Base-by-base conservation (phyloP, 92 coral and sea anemone species). In the Epizoanthus fatuus region DNA sequence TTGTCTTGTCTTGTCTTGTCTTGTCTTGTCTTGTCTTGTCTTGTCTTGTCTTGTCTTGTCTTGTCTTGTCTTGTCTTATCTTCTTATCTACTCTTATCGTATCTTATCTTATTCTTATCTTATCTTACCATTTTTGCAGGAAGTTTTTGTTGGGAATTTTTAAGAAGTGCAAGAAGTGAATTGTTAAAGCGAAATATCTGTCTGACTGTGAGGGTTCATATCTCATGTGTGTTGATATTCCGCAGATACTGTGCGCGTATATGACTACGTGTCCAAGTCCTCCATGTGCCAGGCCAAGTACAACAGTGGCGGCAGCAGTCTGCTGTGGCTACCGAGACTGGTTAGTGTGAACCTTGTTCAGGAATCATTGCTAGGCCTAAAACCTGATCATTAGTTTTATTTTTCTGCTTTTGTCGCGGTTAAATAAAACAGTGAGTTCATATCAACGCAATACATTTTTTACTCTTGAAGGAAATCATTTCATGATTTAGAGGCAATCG, bases 231-330 rank as follows among this genome's bases (percentile, higher is more conserved):
- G 35, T 29, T 29, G 35, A 29, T 29, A 29, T 29, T 29, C 35
- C 35, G 2, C 86, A 97, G 99, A 90, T 69, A 91, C 98, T 52
- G 99, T 97, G 5, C 97, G 99, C 35, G 94, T 97, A 15, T 97
- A 97, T 84, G 98, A 97, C 85, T 97, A 95, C 64, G 20, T 95
- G 74, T 47, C 95, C 63, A 97, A 97, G 92, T 73, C 81, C 16
- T 88, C 96, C 19, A 92, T 97, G 88, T 97, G 98, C 68, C 90
- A 89, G 32, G 91, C 90, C 10, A 97, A 91, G 68, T 97, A 95
- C 83, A 95, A 92, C 79, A 83, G 96, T 22, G 95, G 96, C 0
- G 98, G 98, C 19, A 86, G 98, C n/a, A 91, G 95, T 67, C 84
- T 97, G 4, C 80, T 97, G 54, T 97, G 99, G 99, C 90, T 93